These are phyloP conservation scores for Neodontobutis hainanensis DNA, from an alignment of 2,113 vertebrate species.

Conservation along the genomic window DNA sequence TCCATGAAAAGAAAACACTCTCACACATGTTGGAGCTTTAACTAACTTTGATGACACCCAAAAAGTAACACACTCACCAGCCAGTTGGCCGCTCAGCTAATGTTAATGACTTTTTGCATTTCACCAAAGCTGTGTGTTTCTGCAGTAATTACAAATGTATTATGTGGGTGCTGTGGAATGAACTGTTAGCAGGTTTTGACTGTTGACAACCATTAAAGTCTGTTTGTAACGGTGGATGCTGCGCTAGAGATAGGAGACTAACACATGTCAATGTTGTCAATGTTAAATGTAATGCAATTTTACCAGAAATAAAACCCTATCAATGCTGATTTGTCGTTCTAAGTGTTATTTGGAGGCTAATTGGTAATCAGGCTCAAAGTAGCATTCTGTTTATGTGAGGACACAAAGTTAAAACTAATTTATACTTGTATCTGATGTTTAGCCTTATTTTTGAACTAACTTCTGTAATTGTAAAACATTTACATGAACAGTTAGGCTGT, in stretches of 20 bases:
- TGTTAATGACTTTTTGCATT: conserved; percentile 63
- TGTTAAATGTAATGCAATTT: too few species aligned
- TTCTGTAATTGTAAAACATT: too few species aligned
- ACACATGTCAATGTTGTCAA: too few species aligned
- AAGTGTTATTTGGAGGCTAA: conserved; percentile 48
- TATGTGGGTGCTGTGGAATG: too few species aligned
- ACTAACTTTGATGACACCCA: conserved; percentile 73
- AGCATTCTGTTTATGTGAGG: conserved; percentile 56
- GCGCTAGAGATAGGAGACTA: too few species aligned
- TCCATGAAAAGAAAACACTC: conserved; percentile 76
- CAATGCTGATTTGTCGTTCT: conserved; percentile 39
- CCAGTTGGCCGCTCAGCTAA: conserved; percentile 52
- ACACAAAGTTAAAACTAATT: neutral
- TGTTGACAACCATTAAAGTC: too few species aligned
- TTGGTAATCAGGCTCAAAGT: conserved; percentile 65
- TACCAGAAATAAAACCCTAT: too few species aligned
- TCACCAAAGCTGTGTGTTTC: conserved; percentile 20
- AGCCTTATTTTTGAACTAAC: too few species aligned
- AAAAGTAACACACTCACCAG: conserved; percentile 50
- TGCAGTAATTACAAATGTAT: neutral
- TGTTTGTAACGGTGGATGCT: too few species aligned
- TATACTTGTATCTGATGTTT: conserved; percentile 54
- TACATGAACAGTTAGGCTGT: too few species aligned
- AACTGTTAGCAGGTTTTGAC: too few species aligned
- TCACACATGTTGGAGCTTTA: conserved; percentile 76